These are phyloP conservation scores for Sphenopsis melanotis DNA, from an alignment of 2,797 vertebrate genomes.

Conservation along the genomic window DNA sequence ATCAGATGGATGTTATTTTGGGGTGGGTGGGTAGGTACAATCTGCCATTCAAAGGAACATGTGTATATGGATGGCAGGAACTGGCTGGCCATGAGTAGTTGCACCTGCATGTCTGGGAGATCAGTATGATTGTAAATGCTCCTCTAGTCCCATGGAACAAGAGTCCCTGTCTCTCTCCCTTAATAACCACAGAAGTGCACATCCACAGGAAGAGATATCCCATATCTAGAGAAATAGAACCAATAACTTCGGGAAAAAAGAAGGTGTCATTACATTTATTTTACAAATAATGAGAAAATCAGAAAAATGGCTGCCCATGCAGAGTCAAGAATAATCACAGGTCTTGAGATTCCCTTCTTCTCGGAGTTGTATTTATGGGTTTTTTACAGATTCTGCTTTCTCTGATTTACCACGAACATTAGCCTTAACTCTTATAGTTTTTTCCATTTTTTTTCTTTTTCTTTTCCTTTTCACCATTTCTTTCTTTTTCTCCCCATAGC, in stretches of 20 bases:
- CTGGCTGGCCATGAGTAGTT: constrained; percentile 55
- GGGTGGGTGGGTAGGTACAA: constrained; percentile 48
- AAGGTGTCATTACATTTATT: not conserved
- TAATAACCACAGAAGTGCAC: not conserved
- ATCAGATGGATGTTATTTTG: constrained; percentile 57
- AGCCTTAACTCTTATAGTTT: not conserved
- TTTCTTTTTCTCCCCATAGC: not conserved
- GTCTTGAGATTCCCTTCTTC: not conserved
- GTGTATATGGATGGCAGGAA: constrained; percentile 56
- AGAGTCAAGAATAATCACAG: not conserved
- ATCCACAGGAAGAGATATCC: not conserved
- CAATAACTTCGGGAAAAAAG: not conserved
- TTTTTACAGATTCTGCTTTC: not conserved
- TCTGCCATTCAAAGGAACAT: constrained; percentile 43
- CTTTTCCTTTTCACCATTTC: not conserved
- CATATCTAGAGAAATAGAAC: not conserved
- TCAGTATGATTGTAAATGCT: constrained; percentile 42
- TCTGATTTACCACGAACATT: not conserved
- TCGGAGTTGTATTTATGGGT: not conserved
- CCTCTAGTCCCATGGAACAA: not conserved
- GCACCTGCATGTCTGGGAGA: constrained; percentile 55
- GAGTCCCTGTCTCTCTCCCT: not conserved
- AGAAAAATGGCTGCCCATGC: not conserved
- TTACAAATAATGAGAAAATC: not conserved
- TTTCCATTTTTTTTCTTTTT: not conserved